phyloP scores from a whole-genome alignment of 2,888 invertebrate genomes.

The Sphaeridia pumilis region DNA sequence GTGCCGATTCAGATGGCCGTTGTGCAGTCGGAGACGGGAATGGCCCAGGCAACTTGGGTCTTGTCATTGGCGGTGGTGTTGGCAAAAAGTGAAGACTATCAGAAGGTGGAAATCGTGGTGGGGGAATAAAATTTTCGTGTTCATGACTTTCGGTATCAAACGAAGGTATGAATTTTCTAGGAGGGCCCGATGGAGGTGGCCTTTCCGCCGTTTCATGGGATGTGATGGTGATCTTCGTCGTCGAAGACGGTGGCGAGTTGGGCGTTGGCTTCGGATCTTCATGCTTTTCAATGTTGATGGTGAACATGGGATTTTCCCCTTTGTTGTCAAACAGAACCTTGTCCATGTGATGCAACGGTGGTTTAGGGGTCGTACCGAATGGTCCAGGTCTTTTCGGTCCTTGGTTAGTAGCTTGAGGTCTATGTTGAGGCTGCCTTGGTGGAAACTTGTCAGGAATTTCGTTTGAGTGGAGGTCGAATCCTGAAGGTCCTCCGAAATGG shows the following conservation, averaged over 20 bases:
- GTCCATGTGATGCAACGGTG: constrained; percentile 15
- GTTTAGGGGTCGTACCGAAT: no score
- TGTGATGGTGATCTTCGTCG: not conserved
- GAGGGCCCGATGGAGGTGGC: constrained; percentile 1
- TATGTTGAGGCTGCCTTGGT: not conserved
- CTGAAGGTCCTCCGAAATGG: not conserved
- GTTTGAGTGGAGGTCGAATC: not conserved
- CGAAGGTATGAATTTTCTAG: not conserved
- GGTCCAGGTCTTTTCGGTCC: no score
- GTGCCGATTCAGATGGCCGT: not conserved
- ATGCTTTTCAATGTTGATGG: constrained; percentile 7
- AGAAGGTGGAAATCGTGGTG: constrained; percentile 10
- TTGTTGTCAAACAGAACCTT: constrained; percentile 14
- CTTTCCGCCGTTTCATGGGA: not conserved
- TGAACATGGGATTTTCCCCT: constrained; percentile 6
- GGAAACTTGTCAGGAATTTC: not conserved
- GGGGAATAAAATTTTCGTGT: constrained; percentile 10
- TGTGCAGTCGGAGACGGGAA: not conserved
- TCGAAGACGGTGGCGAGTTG: not conserved
- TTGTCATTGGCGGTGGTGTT: constrained; percentile 14
- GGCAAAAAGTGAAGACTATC: constrained; percentile 13
- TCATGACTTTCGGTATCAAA: constrained; percentile 12
- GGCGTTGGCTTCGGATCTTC: constrained; percentile 6
- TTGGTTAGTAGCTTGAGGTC: not conserved
- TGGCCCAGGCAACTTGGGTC: not conserved